These are phyloP conservation scores for Cyprinella venusta DNA, from an alignment of 2,797 vertebrate species.

Conservation along the genomic window DNA sequence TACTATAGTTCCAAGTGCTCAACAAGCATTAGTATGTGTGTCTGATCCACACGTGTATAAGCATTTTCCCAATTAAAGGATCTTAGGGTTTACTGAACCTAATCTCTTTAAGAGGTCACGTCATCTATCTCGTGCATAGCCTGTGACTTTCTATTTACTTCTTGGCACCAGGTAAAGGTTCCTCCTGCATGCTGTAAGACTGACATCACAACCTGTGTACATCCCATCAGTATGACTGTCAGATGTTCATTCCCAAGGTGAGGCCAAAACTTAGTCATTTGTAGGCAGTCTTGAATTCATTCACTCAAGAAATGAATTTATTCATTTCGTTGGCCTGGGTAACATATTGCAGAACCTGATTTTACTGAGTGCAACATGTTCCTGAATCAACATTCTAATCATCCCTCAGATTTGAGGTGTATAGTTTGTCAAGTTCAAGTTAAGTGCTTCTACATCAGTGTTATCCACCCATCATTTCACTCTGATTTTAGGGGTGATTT, in stretches of 20 bases:
- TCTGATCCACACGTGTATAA: slow-evolving; percentile 55
- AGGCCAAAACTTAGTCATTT: no score
- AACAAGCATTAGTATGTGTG: neutral
- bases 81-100: slow-evolving; percentile 69
- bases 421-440: no score
- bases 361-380: neutral
- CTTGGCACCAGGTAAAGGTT: neutral
- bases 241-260: no score
- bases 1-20: neutral
- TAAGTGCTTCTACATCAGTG: no score
- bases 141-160: slow-evolving; percentile 56
- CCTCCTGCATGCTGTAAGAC: neutral
- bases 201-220: neutral
- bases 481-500: no score
- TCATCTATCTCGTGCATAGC: slow-evolving; percentile 61
- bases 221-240: neutral
- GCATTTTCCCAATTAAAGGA: slow-evolving; percentile 59
- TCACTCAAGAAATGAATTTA: no score
- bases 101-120: slow-evolving; percentile 55
- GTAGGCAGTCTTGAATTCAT: no score
- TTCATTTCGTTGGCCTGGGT: neutral
- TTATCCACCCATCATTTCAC: no score
- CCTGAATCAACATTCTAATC: no score
- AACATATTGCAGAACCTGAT: neutral
- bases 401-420: no score